These are phyloP conservation scores for Huso huso DNA, from an alignment of 2,797 vertebrate species.

Conservation along the genomic window DNA sequence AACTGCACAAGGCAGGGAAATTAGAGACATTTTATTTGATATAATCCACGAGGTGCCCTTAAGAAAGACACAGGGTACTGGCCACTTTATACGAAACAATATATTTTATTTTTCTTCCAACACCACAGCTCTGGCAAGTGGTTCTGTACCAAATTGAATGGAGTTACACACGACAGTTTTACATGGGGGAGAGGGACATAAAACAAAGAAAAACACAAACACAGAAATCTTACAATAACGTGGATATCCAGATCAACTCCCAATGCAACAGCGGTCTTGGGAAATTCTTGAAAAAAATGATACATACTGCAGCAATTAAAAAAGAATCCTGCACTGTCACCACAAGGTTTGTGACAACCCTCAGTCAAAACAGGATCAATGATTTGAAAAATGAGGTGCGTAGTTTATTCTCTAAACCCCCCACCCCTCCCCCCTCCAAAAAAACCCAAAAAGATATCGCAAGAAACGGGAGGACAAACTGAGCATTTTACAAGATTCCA, in stretches of 20 bases:
- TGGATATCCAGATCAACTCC: slow-evolving; percentile 57
- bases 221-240: slow-evolving; percentile 49
- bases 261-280: slow-evolving; percentile 18
- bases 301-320: slow-evolving; percentile 23
- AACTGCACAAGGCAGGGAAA: slow-evolving; percentile 8
- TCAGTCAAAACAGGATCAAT: slow-evolving; percentile 33
- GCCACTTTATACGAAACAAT: slow-evolving; percentile 86
- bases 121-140: slow-evolving; percentile 97
- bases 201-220: slow-evolving; percentile 50
- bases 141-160: slow-evolving; percentile 99
- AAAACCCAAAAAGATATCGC: slow-evolving; percentile 5
- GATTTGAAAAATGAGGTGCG: slow-evolving; percentile 36
- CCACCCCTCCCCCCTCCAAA: slow-evolving; percentile 8
- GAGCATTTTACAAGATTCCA: slow-evolving; percentile 41
- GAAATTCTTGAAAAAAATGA: slow-evolving; percentile 18
- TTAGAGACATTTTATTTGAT: slow-evolving; percentile 15
- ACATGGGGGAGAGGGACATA: slow-evolving; percentile 49
- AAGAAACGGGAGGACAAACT: slow-evolving; percentile 20
- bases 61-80: slow-evolving; percentile 33
- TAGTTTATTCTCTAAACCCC: slow-evolving; percentile 42
- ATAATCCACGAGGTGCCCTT: slow-evolving; percentile 11
- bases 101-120: slow-evolving; percentile 98
- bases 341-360: slow-evolving; percentile 36
- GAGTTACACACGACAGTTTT: slow-evolving; percentile 99
- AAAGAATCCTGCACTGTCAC: slow-evolving; percentile 9